phyloP scores from a whole-genome alignment of 2,888 invertebrate genomes.

The Cordilura impudica region DNA sequence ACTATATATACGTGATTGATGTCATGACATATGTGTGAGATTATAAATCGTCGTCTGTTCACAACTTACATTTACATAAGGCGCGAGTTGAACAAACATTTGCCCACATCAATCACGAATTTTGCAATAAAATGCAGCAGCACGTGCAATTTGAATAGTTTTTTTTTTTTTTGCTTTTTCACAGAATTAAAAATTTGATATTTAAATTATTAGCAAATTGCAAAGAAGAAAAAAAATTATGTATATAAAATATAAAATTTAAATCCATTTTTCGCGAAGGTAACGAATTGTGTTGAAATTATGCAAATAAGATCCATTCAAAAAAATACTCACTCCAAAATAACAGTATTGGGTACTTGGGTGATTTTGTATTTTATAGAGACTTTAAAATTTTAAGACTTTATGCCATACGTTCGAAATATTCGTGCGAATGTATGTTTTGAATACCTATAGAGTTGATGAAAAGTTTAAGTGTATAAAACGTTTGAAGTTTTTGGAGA shows the following conservation, averaged over 20 bases:
- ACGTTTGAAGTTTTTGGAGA: constrained; percentile 36
- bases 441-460: constrained; percentile 39
- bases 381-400: neutral
- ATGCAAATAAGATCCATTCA: constrained; percentile 53
- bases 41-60: neutral
- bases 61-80: constrained; percentile 47
- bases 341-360: constrained; percentile 6
- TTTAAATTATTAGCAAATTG: constrained; percentile 49
- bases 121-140: constrained; percentile 50
- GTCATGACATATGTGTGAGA: constrained; percentile 53
- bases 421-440: neutral
- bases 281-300: constrained; percentile 55
- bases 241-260: constrained; percentile 30
- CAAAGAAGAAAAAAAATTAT: constrained; percentile 27
- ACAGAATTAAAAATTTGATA: constrained; percentile 14
- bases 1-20: constrained; percentile 50
- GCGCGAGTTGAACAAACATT: constrained; percentile 34
- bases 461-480: constrained; percentile 38
- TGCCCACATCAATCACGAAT: constrained; percentile 31
- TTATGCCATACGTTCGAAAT: neutral
- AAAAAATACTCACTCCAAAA: constrained; percentile 33
- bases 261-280: constrained; percentile 34
- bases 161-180: neutral
- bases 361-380: neutral
- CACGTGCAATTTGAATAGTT: constrained; percentile 54